phyloP scores from a whole-genome alignment of 2,113 vertebrate genomes.

The Actinemys pallida region DNA sequence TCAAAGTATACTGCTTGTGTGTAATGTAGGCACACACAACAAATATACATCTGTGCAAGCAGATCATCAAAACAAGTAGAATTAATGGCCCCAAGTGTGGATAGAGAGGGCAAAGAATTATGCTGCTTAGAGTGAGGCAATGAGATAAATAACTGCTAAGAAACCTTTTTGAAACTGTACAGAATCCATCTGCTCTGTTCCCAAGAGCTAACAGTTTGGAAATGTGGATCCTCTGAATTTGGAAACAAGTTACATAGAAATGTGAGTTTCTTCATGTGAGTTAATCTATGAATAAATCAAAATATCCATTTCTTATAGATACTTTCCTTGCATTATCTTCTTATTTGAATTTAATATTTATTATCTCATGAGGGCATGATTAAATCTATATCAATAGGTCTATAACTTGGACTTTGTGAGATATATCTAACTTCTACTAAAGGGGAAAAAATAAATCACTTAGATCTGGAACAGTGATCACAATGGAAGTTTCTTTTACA shows the following conservation, averaged over 20 bases:
- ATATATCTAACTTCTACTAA: conserved; percentile 67
- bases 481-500: conserved; percentile 73
- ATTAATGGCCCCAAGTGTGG: neutral
- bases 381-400: conserved; percentile 56
- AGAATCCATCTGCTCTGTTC: conserved; percentile 10
- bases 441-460: conserved; percentile 60
- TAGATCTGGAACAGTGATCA: conserved; percentile 81
- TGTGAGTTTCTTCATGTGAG: neutral
- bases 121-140: neutral
- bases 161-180: neutral
- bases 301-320: neutral
- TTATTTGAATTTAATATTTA: conserved; percentile 66
- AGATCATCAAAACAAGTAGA: neutral
- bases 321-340: conserved; percentile 49
- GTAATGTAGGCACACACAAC: neutral
- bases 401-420: conserved; percentile 54
- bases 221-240: conserved; percentile 34
- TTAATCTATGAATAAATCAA: conserved; percentile 27
- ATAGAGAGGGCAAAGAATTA: neutral
- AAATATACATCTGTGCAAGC: neutral
- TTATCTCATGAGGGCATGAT: conserved; percentile 65
- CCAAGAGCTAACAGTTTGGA: neutral
- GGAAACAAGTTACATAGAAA: conserved; percentile 51
- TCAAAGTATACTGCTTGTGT: neutral
- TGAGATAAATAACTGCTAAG: neutral